Base-by-base conservation (phyloP, 2,888 invertebrate species). In the Hyposoter dolosus region DNA sequence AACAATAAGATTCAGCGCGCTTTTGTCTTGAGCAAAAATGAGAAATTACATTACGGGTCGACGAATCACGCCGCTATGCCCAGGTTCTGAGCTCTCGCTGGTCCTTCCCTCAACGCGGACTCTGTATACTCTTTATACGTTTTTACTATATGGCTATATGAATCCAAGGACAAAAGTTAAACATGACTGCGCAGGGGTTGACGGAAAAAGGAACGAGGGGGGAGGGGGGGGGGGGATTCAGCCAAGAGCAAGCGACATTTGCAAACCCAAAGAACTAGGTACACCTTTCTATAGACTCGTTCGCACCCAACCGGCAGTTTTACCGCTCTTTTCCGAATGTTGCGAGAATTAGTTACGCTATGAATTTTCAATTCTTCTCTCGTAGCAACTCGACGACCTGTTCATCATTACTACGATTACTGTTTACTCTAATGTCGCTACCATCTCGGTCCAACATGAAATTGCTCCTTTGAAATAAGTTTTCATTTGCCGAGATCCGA, bases 1-100 rank as follows among this genome's bases (percentile, higher is more conserved):
- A 93, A 94, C 93, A 94, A 94, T 94, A 93, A 92, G 93, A 94
- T 94, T 94, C 93, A 92, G 90, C 89, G 91, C 88, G 91, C 93
- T 93, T 94, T 94, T 94, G 93, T 94, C 92, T 89, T 87, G 89
- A 83, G 91, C 89, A 93, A 93, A 93, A 94, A 94, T 93, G 93
- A 93, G 91, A 92, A 93, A 93, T 93, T 93, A 92, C 90, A 88
- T 90, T 88, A 90, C 92, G 92, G 93, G 92, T 93, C 93, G 93
- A 90, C 88, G 90, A 89, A 76, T 89, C 84, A 88, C 47, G 75
- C 63, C 84, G 88, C 87, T 88, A 88, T 88, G 86, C 89, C 86
- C 87, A 87, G 89, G 90, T 91, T 88, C 88, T 87, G 77, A 87
- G 85, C 50, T 60, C 82, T 60, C 82, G 65, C 68, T 76, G 53